A percentile compares a stretch with the other conserved stretches of the same genome.
phyloP scores from a whole-genome alignment of 64 coral and sea anemone species.

The Actinia tenebrosa region DNA sequence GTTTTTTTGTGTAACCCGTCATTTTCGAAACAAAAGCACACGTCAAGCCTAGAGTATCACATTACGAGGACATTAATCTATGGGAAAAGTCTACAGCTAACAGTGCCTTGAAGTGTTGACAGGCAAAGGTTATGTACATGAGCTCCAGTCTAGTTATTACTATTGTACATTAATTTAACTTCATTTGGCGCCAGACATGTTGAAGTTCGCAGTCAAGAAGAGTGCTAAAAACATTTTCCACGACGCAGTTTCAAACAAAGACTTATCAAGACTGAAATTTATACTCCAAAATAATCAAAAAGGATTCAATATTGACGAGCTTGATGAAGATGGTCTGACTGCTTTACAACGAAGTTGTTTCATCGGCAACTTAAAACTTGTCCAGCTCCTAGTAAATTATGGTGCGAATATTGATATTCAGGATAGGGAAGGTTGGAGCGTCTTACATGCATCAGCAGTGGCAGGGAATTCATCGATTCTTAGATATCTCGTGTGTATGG shows the following conservation, averaged over 20 bases:
- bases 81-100: neutral
- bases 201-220: slow-evolving; percentile 80
- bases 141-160: neutral
- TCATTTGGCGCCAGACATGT: slow-evolving; percentile 37
- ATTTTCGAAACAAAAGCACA: neutral
- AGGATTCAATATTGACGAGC: slow-evolving; percentile 77
- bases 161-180: neutral
- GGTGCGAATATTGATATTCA: slow-evolving; percentile 82
- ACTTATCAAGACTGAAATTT: slow-evolving; percentile 51
- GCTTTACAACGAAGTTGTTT: slow-evolving; percentile 79
- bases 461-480: slow-evolving; percentile 74
- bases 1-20: neutral
- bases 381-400: slow-evolving; percentile 71
- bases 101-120: neutral
- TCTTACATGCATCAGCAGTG: slow-evolving; percentile 76
- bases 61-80: neutral
- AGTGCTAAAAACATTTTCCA: slow-evolving; percentile 70
- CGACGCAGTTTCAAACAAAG: slow-evolving; percentile 60
- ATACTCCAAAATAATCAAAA: slow-evolving; percentile 62
- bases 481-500: slow-evolving; percentile 69
- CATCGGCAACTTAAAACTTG: slow-evolving; percentile 70
- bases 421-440: slow-evolving; percentile 89
- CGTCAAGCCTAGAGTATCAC: neutral
- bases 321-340: slow-evolving; percentile 85
- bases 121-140: neutral